Percentiles rank a stretch among this genome's conserved stretches.
phyloP scores from a whole-genome alignment of 2,113 vertebrate species.

The Sinocyclocheilus anshuiensis region DNA sequence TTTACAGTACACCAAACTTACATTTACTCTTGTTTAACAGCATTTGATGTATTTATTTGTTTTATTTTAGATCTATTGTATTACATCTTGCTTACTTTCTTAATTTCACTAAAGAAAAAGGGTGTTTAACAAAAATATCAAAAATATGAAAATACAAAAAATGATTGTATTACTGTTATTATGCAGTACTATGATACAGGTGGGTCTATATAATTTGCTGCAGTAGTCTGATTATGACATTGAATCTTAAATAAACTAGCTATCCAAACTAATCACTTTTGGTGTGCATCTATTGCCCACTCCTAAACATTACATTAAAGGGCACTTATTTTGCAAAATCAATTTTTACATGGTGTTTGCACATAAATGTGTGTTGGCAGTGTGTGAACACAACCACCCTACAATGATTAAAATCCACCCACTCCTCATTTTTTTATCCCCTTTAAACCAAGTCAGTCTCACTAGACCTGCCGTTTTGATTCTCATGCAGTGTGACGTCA shows the following conservation, averaged over 20 bases:
- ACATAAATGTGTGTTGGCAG: no score
- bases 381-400: no score
- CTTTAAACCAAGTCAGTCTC: no score
- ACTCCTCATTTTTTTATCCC: no score
- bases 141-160: not conserved
- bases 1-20: not conserved
- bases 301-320: not conserved
- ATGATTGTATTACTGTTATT: not conserved
- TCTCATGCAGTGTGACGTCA: no score
- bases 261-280: not conserved
- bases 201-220: not conserved
- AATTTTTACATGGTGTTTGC: no score
- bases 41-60: not conserved
- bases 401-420: no score
- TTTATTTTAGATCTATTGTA: not conserved
- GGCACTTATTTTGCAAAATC: no score
- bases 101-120: not conserved
- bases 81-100: not conserved
- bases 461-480: no score
- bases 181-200: not conserved
- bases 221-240: not conserved
- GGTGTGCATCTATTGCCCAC: not conserved
- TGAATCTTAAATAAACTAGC: not conserved
- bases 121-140: not conserved
- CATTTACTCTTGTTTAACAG: not conserved